A percentile compares a stretch with the other conserved stretches of the same genome.
Evolutionary conservation across 2,888 invertebrate genomes (phyloP).

Genomic region (Ptychoptera contaminata): DNA sequence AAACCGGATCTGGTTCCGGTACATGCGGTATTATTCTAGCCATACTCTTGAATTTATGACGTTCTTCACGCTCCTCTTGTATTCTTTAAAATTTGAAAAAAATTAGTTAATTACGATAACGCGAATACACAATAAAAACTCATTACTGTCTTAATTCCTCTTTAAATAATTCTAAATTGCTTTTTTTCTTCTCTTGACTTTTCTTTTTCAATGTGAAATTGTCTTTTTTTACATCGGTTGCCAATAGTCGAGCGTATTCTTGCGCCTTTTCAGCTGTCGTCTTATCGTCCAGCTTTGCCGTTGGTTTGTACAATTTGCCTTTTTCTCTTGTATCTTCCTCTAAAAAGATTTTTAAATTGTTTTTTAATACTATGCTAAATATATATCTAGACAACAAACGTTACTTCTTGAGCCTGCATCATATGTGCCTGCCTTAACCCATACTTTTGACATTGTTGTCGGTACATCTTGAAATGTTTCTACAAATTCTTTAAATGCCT

Average conservation of each 20-base stretch:
- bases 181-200: constrained; percentile 78
- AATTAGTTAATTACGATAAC: not conserved
- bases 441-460: constrained; percentile 68
- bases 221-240: constrained; percentile 49
- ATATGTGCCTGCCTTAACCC: constrained; percentile 96
- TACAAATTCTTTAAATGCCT: constrained; percentile 94
- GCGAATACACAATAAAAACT: constrained; percentile 3
- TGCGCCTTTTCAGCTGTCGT: constrained; percentile 49
- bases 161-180: constrained; percentile 94
- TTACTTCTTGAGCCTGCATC: constrained; percentile 85
- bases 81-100: constrained; percentile 43
- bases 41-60: constrained; percentile 74
- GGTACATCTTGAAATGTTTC: constrained; percentile 89
- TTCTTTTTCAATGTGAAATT: constrained; percentile 46
- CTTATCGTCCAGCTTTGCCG: constrained; percentile 53
- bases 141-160: constrained; percentile 85
- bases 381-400: constrained; percentile 14
- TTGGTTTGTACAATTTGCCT: constrained; percentile 85
- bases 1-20: constrained; percentile 19
- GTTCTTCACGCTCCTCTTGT: constrained; percentile 92
- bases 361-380: not conserved
- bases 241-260: constrained; percentile 46
- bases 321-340: constrained; percentile 80
- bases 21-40: constrained; percentile 29
- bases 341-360: constrained; percentile 23